Evolutionary conservation across 2,888 invertebrate species (phyloP).

Genomic region (Tillus elongatus): DNA sequence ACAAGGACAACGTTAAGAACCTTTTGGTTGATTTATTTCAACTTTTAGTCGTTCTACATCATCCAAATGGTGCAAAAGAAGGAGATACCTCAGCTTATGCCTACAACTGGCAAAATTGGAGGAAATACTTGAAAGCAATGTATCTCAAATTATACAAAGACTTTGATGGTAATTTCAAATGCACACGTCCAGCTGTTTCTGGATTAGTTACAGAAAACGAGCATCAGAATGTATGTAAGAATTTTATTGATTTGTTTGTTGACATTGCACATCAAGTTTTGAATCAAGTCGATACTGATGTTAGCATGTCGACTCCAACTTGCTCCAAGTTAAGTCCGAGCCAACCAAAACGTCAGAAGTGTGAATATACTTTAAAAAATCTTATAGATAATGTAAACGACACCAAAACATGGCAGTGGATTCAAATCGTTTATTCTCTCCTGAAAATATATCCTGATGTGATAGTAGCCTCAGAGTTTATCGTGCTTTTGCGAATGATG

Average conservation of each 20-base stretch:
- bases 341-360: slow-evolving; percentile 30
- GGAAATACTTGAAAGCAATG: slow-evolving; percentile 35
- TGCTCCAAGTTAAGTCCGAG: slow-evolving; percentile 12
- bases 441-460: slow-evolving; percentile 40
- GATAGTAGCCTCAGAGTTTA: slow-evolving; percentile 35
- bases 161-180: slow-evolving; percentile 18
- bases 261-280: slow-evolving; percentile 39
- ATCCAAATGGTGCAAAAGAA: slow-evolving; percentile 41
- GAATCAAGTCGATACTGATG: no score
- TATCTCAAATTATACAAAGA: slow-evolving; percentile 36
- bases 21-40: slow-evolving; percentile 44
- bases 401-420: slow-evolving; percentile 38
- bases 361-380: slow-evolving; percentile 26
- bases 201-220: slow-evolving; percentile 23
- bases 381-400: slow-evolving; percentile 32
- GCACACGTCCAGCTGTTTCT: slow-evolving; percentile 19
- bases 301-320: no score
- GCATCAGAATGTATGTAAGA: slow-evolving; percentile 20
- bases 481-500: slow-evolving; percentile 37
- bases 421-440: slow-evolving; percentile 28
- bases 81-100: slow-evolving; percentile 36
- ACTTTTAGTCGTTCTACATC: slow-evolving; percentile 46
- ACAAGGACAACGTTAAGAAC: slow-evolving; percentile 28
- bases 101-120: slow-evolving; percentile 41
- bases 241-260: slow-evolving; percentile 31